A percentile compares a stretch with the other conserved stretches of the same genome.
phyloP scores from a whole-genome alignment of 2,797 vertebrate species.

The Hylomyscus alleni region DNA sequence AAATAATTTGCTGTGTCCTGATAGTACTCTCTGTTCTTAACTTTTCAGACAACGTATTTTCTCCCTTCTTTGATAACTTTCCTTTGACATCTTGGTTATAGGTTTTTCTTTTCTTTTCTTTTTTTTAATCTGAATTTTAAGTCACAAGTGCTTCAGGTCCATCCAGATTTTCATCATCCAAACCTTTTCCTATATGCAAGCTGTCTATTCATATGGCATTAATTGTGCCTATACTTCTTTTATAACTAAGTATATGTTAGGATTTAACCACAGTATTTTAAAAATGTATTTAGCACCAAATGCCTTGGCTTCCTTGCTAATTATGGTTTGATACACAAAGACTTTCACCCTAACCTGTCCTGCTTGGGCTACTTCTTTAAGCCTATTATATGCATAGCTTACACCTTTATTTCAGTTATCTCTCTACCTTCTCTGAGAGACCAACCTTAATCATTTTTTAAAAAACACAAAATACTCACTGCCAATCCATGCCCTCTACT shows the following conservation, averaged over 20 bases:
- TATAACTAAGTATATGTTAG: neutral
- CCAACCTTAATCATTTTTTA: neutral
- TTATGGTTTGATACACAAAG: neutral
- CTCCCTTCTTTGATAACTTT: neutral
- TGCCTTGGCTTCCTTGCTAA: neutral
- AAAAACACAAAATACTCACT: neutral
- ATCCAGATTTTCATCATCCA: neutral
- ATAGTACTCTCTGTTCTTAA: neutral
- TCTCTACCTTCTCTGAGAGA: neutral
- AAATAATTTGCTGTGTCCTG: neutral
- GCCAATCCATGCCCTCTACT: neutral
- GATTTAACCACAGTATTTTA: neutral
- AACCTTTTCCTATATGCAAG: neutral
- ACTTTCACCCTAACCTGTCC: neutral
- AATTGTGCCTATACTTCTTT: neutral
- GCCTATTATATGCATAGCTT: neutral
- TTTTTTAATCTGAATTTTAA: conserved; percentile 9
- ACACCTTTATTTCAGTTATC: neutral
- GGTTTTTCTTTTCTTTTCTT: too few relatives aligned
- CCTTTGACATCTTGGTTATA: neutral
- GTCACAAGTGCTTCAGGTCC: neutral
- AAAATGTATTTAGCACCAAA: neutral
- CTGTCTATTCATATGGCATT: neutral
- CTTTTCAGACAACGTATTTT: neutral
- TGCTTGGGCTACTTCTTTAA: neutral